Base-by-base conservation (phyloP, 2,797 vertebrate species). In the Columba guinea region DNA sequence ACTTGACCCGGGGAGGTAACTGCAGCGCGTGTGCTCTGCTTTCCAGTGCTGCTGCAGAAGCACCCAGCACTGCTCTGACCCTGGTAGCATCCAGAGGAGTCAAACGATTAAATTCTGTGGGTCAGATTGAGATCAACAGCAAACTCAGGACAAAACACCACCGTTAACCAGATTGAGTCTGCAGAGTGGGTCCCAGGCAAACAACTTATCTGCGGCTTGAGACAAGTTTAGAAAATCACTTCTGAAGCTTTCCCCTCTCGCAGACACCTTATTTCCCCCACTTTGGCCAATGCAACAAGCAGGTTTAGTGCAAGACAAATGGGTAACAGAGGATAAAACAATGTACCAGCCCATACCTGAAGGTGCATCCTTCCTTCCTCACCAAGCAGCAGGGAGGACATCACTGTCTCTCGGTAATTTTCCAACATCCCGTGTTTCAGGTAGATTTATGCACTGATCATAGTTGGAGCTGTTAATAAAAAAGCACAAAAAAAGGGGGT, bases 371-470 rank as follows among this genome's bases (percentile, higher is more conserved):
- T 95, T 88, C 93, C 74, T 70, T 70, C 91, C 79, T 91, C 78
- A 53, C 53, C 65, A n/a, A 74, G 86, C 86, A 75, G 90, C n/a
- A 1, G 83, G 77, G 91, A 92, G 56, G 79, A 78, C 28, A 3
- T 85, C 6, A 67, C 68, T 70, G 82, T 84, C 79, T 90, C 89
- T 91, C 27, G 62, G 95, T 91, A 92, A 52, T 85, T 81, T 95
- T 94, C 96, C 82, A 90, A 59, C 96, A 97, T 97, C 86, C 90
- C 85, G 88, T 64, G 86, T 87, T 90, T 81, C 90, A 90, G 76
- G 81, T 76, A 67, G 95, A 90, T 93, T 92, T 93, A 97, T 62
- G 76, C 92, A 81, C 91, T 34, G 86, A 90, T 94, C 93, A 63
- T 69, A 76, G 81, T 74, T 80, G 89, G 74, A 88, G 74, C 93